These are phyloP conservation scores for Salmo trutta DNA, from an alignment of 2,797 vertebrate genomes.

Conservation along the genomic window DNA sequence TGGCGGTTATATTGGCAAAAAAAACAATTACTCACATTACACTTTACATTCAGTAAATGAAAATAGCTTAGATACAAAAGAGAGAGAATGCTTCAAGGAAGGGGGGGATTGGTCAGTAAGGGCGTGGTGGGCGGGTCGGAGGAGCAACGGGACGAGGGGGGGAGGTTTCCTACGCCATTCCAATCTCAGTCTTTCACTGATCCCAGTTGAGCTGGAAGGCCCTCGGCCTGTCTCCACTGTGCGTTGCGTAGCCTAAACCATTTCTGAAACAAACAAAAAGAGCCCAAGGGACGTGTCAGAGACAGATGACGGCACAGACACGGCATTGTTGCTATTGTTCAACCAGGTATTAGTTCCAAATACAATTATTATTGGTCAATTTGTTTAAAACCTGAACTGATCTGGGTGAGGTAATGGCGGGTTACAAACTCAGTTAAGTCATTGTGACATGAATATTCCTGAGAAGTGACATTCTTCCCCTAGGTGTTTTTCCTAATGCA, in stretches of 20 bases:
- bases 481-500: background rate
- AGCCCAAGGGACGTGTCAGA: conserved; percentile 8
- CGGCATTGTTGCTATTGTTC: conserved; percentile 2
- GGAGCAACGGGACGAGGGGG: background rate
- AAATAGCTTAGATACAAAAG: conserved; percentile 62
- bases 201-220: conserved; percentile 85
- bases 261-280: conserved; percentile 72
- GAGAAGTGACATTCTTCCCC: conserved; percentile 24
- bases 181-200: conserved; percentile 88
- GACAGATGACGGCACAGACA: background rate
- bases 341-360: background rate
- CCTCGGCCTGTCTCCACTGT: conserved; percentile 89
- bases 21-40: conserved; percentile 46
- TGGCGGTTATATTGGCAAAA: conserved; percentile 57
- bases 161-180: background rate
- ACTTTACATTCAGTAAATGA: conserved; percentile 67
- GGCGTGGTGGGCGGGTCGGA: background rate
- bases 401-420: conserved; percentile 30
- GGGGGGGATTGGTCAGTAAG: conserved; percentile 8
- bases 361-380: background rate
- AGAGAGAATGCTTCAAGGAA: conserved; percentile 4
- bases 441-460: conserved; percentile 46
- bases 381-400: conserved; percentile 32
- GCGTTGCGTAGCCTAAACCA: conserved; percentile 91
- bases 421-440: background rate